These are phyloP conservation scores for Bimastos eiseni DNA, from an alignment of 2,888 invertebrate genomes.

Conservation along the genomic window DNA sequence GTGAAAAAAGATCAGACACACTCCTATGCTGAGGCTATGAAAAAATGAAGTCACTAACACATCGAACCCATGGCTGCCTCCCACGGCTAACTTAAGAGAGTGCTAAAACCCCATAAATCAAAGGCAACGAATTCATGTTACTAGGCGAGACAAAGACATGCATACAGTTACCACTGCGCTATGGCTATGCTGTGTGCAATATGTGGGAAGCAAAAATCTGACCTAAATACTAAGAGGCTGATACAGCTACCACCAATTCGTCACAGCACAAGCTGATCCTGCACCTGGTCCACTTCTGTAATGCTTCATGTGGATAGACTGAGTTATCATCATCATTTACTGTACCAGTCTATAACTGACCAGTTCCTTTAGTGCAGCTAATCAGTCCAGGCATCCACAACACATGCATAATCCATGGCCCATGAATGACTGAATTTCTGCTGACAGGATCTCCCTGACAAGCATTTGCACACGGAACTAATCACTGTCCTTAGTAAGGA, in stretches of 20 bases:
- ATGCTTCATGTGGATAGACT: background rate
- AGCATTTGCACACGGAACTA: background rate
- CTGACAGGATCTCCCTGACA: background rate
- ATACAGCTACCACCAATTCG: background rate
- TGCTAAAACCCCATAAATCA: background rate
- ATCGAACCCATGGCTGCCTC: background rate
- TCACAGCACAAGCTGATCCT: background rate
- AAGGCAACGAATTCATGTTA: background rate
- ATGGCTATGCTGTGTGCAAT: background rate
- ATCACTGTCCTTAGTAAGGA: background rate
- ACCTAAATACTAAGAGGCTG: background rate
- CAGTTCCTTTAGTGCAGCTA: background rate
- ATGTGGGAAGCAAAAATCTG: background rate
- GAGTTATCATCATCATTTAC: background rate
- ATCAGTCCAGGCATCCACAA: background rate
- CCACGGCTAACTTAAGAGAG: background rate
- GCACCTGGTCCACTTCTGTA: slow-evolving; percentile 13
- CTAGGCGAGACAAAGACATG: background rate
- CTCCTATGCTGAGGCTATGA: background rate
- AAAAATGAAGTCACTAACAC: background rate
- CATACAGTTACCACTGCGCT: background rate
- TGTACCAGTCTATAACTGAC: background rate
- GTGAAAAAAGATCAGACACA: background rate
- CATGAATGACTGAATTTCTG: slow-evolving; percentile 3
- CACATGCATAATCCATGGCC: background rate